A percentile compares a stretch with the other conserved stretches of the same genome.
Conservation (phyloP, 2,888 invertebrate genomes). For the Lymantria dispar region DNA sequence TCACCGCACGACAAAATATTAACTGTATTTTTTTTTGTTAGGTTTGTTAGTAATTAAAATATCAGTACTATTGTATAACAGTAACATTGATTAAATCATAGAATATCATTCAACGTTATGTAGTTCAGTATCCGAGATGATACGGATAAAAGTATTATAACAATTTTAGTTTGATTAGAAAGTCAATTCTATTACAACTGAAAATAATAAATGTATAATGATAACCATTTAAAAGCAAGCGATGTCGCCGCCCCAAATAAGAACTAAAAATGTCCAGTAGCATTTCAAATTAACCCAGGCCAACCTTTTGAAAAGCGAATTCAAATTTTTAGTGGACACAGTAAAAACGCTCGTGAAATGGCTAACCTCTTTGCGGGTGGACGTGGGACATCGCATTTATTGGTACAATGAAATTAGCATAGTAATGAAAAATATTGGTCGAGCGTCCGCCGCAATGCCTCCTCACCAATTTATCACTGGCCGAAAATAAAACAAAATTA, state of each 20-base stretch:
- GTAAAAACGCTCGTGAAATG: conserved; percentile 67
- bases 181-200: too few relatives aligned
- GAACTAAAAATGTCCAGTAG: conserved; percentile 64
- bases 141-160: too few relatives aligned
- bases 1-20: too few relatives aligned
- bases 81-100: too few relatives aligned
- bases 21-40: too few relatives aligned
- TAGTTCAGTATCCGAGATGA: too few relatives aligned
- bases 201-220: not conserved
- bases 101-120: too few relatives aligned
- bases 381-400: conserved; percentile 66
- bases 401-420: conserved; percentile 80
- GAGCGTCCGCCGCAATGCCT: conserved; percentile 45
- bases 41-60: too few relatives aligned
- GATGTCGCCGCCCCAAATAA: conserved; percentile 36
- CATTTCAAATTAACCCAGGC: conserved; percentile 70
- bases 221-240: conserved; percentile 44
- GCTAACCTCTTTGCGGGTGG: conserved; percentile 72
- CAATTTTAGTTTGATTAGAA: too few relatives aligned
- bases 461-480: conserved; percentile 57
- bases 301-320: conserved; percentile 66
- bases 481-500: conserved; percentile 54
- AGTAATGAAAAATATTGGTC: conserved; percentile 81
- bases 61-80: too few relatives aligned
- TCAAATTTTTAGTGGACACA: conserved; percentile 72